A percentile compares a stretch with the other conserved stretches of the same genome.
These are phyloP conservation scores for Acleris holmiana DNA, from an alignment of 2,888 invertebrate genomes.

Conservation along the genomic window DNA sequence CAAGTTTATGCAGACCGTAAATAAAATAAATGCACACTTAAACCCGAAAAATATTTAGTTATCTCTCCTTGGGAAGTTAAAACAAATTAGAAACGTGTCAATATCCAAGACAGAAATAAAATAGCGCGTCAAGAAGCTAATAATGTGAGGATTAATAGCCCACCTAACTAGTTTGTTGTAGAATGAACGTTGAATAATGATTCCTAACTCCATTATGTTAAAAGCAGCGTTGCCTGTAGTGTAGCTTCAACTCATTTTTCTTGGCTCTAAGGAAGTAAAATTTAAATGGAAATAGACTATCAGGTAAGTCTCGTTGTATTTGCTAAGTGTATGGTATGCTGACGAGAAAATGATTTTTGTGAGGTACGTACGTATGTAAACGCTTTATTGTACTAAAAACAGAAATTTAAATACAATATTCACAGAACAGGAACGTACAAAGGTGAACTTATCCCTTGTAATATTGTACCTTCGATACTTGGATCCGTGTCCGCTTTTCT, in stretches of 20 bases:
- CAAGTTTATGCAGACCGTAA: no score
- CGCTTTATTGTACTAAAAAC: no score
- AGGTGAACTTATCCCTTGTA: no score
- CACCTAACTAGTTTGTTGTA: conserved; percentile 39
- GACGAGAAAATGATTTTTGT: no score
- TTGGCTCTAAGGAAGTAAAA: conserved; percentile 41
- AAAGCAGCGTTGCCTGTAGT: conserved; percentile 61
- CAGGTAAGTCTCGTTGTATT: neutral
- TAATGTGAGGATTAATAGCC: conserved; percentile 33
- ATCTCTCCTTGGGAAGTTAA: neutral
- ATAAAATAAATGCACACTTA: no score
- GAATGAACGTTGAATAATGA: conserved; percentile 49
- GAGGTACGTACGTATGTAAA: no score
- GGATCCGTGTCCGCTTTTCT: no score
- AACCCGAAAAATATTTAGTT: no score
- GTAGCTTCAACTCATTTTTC: conserved; percentile 59
- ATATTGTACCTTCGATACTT: no score
- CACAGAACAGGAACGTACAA: no score
- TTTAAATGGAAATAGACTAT: neutral
- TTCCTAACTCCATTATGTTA: conserved; percentile 61
- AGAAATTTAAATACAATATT: no score
- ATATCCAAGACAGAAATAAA: conserved; percentile 2
- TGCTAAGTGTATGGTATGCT: neutral
- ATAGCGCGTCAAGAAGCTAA: conserved; percentile 26
- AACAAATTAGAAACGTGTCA: conserved; percentile 10